Evolutionary conservation across 2,113 vertebrate genomes (phyloP).

Genomic region (Dicrurus megarhynchus): DNA sequence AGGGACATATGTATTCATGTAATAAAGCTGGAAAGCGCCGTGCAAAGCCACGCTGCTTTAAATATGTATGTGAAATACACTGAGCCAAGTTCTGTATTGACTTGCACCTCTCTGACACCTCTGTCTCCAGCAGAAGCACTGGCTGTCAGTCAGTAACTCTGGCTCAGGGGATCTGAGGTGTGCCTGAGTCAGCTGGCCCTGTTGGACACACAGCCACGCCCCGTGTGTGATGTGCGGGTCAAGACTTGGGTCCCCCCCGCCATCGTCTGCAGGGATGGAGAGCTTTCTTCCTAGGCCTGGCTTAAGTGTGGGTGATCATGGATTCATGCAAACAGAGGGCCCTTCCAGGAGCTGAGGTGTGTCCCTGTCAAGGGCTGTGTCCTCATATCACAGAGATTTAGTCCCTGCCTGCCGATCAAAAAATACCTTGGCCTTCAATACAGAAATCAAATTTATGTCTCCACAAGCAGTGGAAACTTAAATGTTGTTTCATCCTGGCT

Average conservation of each 20-base stretch:
- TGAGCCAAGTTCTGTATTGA: neutral
- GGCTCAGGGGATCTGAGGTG: neutral
- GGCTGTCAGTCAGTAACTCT: neutral
- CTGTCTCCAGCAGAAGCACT: neutral
- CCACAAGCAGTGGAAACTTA: neutral
- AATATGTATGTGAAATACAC: neutral
- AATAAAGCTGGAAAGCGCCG: neutral
- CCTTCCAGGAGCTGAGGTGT: neutral
- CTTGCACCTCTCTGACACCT: neutral
- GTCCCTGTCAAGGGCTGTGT: neutral
- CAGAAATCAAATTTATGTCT: conserved; percentile 20
- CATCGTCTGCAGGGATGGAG: neutral
- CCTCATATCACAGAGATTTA: neutral
- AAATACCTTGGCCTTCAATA: neutral
- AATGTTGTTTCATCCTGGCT: neutral
- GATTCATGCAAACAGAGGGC: neutral
- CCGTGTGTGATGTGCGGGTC: neutral
- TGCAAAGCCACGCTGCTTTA: neutral
- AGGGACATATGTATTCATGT: conserved; percentile 38
- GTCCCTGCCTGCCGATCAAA: neutral
- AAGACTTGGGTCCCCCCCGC: neutral
- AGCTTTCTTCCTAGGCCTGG: neutral
- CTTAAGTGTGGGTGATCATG: neutral
- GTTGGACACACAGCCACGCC: neutral
- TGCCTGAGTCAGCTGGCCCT: no score